A percentile compares a stretch with the other conserved stretches of the same genome.
Conservation (phyloP, 64 coral and sea anemone species). For the Montipora efflorescens region DNA sequence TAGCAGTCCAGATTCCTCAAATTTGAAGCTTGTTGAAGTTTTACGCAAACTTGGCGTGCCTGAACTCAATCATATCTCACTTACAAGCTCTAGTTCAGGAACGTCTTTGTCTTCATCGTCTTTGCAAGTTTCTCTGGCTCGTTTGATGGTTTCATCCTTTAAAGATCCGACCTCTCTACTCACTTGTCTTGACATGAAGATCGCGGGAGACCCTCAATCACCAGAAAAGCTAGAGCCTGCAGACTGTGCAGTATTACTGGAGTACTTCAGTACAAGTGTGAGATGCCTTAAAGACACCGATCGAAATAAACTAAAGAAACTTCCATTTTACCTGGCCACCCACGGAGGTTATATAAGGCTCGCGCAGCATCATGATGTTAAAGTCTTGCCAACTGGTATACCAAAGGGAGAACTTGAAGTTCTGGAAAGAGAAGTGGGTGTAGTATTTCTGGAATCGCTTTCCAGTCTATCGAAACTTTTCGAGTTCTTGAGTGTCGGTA, state of each 20-base stretch:
- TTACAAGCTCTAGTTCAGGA: neutral
- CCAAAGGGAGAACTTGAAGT: conserved; percentile 22
- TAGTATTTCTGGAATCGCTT: neutral
- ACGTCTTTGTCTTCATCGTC: neutral
- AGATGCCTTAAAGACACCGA: neutral
- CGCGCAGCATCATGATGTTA: neutral
- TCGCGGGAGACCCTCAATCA: neutral
- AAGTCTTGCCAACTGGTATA: conserved; percentile 1
- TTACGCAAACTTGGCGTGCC: conserved; percentile 1
- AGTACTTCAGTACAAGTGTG: conserved; percentile 26
- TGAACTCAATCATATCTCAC: neutral
- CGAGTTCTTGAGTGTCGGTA: neutral
- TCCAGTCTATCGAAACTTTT: neutral
- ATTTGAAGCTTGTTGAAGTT: neutral
- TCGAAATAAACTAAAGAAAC: neutral
- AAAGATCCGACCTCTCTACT: conserved; percentile 19
- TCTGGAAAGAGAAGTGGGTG: neutral
- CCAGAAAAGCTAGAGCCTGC: neutral
- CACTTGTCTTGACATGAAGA: neutral
- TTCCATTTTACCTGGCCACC: conserved; percentile 44
- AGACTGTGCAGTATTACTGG: neutral
- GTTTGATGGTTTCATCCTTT: conserved; percentile 32
- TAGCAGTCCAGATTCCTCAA: neutral
- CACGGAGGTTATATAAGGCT: neutral
- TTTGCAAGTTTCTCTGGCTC: neutral